Evolutionary conservation across 1,140 invertebrate genomes (phyloP), one percentile per base, ranked within the genome.

Genomic region (Pomacea maculata): DNA sequence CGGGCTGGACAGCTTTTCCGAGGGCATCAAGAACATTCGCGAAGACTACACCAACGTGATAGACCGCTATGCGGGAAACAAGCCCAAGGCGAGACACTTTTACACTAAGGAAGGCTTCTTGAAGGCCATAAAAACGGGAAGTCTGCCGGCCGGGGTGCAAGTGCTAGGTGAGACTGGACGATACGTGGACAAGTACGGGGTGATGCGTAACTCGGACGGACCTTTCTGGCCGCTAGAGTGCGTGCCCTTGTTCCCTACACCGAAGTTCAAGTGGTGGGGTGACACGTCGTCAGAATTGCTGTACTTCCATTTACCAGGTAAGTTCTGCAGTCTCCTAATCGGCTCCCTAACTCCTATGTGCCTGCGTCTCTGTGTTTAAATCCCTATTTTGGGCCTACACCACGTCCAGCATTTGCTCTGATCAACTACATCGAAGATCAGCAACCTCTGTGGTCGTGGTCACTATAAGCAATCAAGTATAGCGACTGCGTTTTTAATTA

Each of bases 161-260:
- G 75, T 90, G 29, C 64, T 84, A 14, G 76, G 75, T 34, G 83
- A 87, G n/a, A 80, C 81, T n/a, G 89, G 89, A 25, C 86, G 84
- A 14, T 91, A 87, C 81, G 83, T 82, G 55, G 90, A 91, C 80
- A 87, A 87, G 81, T 90, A 87, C 82, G 90, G 90, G 61, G 86
- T 91, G 54, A 72, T 89, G 52, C 74, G 90, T 25, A 85, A 86
- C 74, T 76, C 85, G 52, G 83, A 89, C 82, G 90, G 90, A 55
- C 90, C 90, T 5, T 91, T 90, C 79, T 91, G 90, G 90, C 90
- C 90, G 5, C 68, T 80, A 29, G 89, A 90, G 75, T 85, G 83
- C 72, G 86, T 88, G 9, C 90, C 90, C 0, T 79, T 89, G 21
- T 88, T 85, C 85, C 86, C 89, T 10, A 84, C 89, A 6, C 90